Percentiles rank a stretch among this genome's conserved stretches.
These are phyloP conservation scores for Papilio helenus DNA, from an alignment of 1,140 invertebrate species.

Conservation along the genomic window DNA sequence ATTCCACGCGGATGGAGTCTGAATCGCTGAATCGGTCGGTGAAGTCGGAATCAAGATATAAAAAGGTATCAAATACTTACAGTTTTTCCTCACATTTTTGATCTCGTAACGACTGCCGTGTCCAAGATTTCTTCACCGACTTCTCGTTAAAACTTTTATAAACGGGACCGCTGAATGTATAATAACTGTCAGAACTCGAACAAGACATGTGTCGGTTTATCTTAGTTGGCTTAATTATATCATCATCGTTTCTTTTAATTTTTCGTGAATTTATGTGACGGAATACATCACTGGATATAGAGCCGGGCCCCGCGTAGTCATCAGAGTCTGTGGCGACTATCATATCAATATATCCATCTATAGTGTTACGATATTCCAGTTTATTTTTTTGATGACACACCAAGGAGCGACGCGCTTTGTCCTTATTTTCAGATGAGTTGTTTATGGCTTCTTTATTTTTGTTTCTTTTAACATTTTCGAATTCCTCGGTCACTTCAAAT, in stretches of 20 bases:
- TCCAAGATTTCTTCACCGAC: background rate
- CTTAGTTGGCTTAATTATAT: background rate
- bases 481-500: background rate
- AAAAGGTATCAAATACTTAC: background rate
- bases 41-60: too few relatives aligned
- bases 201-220: background rate
- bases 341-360: conserved; percentile 15
- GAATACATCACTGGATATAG: background rate
- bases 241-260: background rate
- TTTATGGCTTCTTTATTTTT: background rate
- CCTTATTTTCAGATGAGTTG: background rate
- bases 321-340: background rate
- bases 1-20: too few relatives aligned
- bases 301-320: background rate
- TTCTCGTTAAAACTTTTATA: conserved; percentile 3
- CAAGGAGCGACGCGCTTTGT: background rate
- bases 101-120: background rate
- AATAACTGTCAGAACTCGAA: background rate
- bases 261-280: background rate
- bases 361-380: conserved; percentile 12
- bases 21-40: too few relatives aligned
- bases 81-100: background rate
- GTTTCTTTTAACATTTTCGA: background rate
- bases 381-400: background rate
- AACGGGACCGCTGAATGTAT: background rate